Evolutionary conservation across 2,797 vertebrate genomes (phyloP).

Genomic region (Chaetodon trifasciatus): DNA sequence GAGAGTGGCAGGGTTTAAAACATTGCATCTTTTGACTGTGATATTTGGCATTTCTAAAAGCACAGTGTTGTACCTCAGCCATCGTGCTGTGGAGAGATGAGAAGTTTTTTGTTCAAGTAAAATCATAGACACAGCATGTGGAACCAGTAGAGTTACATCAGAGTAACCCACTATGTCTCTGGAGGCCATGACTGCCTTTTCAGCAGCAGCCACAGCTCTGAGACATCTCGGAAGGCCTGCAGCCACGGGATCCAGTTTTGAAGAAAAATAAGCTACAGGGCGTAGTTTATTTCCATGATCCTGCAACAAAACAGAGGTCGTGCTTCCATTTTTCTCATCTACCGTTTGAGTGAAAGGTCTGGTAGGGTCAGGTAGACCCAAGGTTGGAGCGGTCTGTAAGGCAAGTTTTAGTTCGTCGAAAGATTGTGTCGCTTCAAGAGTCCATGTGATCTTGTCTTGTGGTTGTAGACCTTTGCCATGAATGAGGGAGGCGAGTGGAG

Average conservation of each 20-base stretch:
- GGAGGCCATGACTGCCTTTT: conserved; percentile 17
- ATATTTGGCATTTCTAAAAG: background rate
- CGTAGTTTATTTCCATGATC: background rate
- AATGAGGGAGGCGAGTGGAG: background rate
- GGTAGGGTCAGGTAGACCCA: background rate
- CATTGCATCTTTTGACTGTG: background rate
- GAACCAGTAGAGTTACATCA: background rate
- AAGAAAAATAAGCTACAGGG: conserved; percentile 8
- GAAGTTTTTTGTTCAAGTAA: background rate
- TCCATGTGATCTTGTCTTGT: conserved; percentile 2
- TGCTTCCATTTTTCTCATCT: background rate
- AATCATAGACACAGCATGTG: background rate
- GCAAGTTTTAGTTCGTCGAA: background rate
- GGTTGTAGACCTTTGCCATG: background rate
- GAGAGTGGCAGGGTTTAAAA: background rate
- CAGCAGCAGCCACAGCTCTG: conserved; percentile 1
- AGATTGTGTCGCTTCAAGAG: background rate
- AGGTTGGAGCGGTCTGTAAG: background rate
- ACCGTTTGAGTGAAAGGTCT: background rate
- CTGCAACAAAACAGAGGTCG: background rate
- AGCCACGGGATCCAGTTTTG: conserved; percentile 16
- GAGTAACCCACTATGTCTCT: conserved; percentile 13
- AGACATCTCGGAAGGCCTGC: background rate
- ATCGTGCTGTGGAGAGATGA: background rate
- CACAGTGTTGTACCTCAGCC: background rate